These are phyloP conservation scores for Mimas tiliae DNA, from an alignment of 2,888 invertebrate genomes.

Conservation along the genomic window DNA sequence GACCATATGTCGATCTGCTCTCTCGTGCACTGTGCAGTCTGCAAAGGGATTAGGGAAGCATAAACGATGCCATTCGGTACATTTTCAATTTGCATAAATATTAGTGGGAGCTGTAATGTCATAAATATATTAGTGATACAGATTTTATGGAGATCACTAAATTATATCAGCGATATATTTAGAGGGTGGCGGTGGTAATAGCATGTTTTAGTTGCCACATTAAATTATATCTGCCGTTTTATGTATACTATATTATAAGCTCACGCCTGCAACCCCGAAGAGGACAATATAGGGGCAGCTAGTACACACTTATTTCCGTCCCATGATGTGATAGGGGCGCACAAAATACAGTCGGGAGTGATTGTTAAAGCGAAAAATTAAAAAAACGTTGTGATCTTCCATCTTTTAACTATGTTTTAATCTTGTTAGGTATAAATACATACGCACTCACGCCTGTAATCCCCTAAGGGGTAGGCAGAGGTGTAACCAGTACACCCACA, in stretches of 20 bases:
- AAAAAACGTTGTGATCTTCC: too few relatives aligned
- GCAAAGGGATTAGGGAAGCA: constrained; percentile 67
- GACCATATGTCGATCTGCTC: constrained; percentile 65
- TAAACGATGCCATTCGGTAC: constrained; percentile 78
- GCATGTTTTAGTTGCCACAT: constrained; percentile 25
- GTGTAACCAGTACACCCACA: too few relatives aligned
- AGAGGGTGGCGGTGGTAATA: constrained; percentile 50
- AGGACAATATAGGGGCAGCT: too few relatives aligned
- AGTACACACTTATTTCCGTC: too few relatives aligned
- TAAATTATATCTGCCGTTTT: constrained; percentile 33
- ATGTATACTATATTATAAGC: not conserved
- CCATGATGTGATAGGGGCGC: too few relatives aligned
- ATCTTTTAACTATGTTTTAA: too few relatives aligned
- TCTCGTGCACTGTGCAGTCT: constrained; percentile 42
- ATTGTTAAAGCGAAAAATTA: too few relatives aligned
- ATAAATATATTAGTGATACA: constrained; percentile 84
- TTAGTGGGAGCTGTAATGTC: constrained; percentile 78
- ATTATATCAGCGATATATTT: constrained; percentile 66
- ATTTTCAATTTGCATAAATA: constrained; percentile 85
- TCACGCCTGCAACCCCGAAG: too few relatives aligned
- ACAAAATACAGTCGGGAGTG: too few relatives aligned
- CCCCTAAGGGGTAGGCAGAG: too few relatives aligned
- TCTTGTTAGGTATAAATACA: too few relatives aligned
- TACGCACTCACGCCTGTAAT: too few relatives aligned
- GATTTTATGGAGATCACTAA: constrained; percentile 84